phyloP scores from a whole-genome alignment of 2,888 invertebrate species.

The Tenthredo mesomela region DNA sequence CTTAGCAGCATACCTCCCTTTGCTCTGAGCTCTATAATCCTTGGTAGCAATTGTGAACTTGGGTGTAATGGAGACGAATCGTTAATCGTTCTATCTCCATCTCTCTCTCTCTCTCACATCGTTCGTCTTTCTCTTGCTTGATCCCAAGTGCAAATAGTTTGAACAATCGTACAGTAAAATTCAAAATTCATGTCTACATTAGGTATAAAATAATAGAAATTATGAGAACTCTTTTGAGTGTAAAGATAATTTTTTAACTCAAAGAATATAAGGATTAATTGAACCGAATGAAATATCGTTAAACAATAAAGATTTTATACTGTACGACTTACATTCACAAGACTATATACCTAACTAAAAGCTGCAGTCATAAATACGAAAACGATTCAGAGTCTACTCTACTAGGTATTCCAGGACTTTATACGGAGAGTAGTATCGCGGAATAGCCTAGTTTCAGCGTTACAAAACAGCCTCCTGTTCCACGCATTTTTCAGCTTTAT shows the following conservation, averaged over 20 bases:
- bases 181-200: not conserved
- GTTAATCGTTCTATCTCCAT: slow-evolving; percentile 39
- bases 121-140: slow-evolving; percentile 14
- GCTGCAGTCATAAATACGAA: not conserved
- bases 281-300: not conserved
- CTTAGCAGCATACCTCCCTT: slow-evolving; percentile 48
- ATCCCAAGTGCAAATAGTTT: slow-evolving; percentile 29
- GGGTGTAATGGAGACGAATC: slow-evolving; percentile 50
- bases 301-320: not conserved
- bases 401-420: not conserved
- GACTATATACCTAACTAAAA: not conserved
- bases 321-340: not conserved
- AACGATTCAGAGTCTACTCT: not conserved
- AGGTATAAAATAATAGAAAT: not conserved
- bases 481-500: not conserved
- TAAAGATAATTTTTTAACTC: not conserved
- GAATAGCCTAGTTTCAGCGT: slow-evolving; percentile 16
- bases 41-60: slow-evolving; percentile 51
- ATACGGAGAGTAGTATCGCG: not conserved
- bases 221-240: not conserved
- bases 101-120: slow-evolving; percentile 1
- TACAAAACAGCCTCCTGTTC: not conserved
- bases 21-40: slow-evolving; percentile 48
- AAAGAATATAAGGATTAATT: not conserved
- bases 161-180: slow-evolving; percentile 16